phyloP scores from a whole-genome alignment of 2,113 vertebrate genomes.

The Felis chaus region DNA sequence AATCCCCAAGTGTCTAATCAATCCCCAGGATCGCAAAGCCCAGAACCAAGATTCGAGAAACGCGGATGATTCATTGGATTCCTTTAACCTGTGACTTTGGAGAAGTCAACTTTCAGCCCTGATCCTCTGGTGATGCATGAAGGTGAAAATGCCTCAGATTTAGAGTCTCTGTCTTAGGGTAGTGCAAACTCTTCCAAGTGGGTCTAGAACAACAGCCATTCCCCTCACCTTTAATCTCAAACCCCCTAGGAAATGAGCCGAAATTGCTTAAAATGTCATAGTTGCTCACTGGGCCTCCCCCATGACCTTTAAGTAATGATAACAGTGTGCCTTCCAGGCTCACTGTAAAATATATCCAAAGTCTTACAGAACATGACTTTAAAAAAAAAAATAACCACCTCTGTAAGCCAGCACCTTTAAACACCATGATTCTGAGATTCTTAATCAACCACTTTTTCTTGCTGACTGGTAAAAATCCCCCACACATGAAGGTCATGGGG shows the following conservation, averaged over 20 bases:
- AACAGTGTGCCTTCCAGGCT: background rate
- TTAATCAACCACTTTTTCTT: background rate
- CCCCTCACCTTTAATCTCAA: conserved; percentile 24
- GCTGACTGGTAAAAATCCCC: background rate
- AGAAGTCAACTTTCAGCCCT: background rate
- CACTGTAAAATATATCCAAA: background rate
- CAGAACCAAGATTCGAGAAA: background rate
- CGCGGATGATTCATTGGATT: background rate
- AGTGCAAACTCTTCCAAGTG: conserved; percentile 8
- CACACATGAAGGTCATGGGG: background rate
- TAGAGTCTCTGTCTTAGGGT: background rate
- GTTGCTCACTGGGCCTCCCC: background rate
- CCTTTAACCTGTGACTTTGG: background rate
- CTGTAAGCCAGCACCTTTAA: background rate
- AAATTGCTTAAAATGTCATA: conserved; percentile 51
- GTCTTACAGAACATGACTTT: background rate
- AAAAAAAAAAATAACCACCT: background rate
- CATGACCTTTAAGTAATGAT: conserved; percentile 20
- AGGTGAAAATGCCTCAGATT: background rate
- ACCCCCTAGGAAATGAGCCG: conserved; percentile 18
- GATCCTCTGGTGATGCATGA: background rate
- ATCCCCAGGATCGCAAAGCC: background rate
- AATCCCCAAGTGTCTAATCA: background rate
- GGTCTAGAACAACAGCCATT: conserved; percentile 39
- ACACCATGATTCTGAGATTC: background rate